Evolutionary conservation across 2,797 vertebrate genomes (phyloP).

Genomic region (Adelosebastes latens): DNA sequence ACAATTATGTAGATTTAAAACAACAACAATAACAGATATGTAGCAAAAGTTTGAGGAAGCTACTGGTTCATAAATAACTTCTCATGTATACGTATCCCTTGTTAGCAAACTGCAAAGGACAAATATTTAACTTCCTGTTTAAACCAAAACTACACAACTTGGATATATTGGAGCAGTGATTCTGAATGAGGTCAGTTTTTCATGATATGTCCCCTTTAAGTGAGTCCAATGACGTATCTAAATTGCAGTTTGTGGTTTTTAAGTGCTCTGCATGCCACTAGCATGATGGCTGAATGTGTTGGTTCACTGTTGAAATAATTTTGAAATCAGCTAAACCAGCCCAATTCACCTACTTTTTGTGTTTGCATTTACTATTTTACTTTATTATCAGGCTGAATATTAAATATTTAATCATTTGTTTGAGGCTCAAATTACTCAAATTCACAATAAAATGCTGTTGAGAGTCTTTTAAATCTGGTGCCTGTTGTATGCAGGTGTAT

Average conservation of each 20-base stretch:
- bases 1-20: too few relatives aligned
- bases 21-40: too few relatives aligned
- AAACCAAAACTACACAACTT: too few relatives aligned
- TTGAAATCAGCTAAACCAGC: not conserved
- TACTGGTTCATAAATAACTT: too few relatives aligned
- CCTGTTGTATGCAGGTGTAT: not conserved
- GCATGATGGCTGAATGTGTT: not conserved
- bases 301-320: not conserved
- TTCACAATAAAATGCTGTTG: not conserved
- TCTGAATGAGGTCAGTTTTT: too few relatives aligned
- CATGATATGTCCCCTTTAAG: too few relatives aligned
- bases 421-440: not conserved
- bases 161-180: too few relatives aligned
- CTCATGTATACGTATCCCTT: too few relatives aligned
- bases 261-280: not conserved
- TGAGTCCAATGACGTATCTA: constrained; percentile 26
- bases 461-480: not conserved
- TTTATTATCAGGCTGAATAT: not conserved
- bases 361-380: not conserved
- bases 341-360: not conserved
- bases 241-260: not conserved
- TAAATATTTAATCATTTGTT: not conserved
- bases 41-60: too few relatives aligned
- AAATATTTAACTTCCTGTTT: too few relatives aligned
- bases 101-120: too few relatives aligned